A percentile compares a stretch with the other conserved stretches of the same genome.
These are phyloP conservation scores for Mesorhabditis spiculigera DNA, from an alignment of 2,888 invertebrate species.

Conservation along the genomic window DNA sequence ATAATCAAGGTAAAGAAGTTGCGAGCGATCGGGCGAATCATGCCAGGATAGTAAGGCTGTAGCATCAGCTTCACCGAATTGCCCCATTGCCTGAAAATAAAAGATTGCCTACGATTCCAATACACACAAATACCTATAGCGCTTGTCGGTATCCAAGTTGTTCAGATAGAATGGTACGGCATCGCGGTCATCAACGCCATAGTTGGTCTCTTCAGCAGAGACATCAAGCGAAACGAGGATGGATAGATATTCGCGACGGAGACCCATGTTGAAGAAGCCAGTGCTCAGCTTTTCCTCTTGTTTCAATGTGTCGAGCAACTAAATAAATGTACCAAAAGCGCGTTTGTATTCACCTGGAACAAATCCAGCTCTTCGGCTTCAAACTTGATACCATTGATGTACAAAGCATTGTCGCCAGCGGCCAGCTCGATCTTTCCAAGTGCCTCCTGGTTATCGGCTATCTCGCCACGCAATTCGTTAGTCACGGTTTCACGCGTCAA, in stretches of 20 bases:
- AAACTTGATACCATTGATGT: constrained; percentile 80
- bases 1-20: constrained; percentile 71
- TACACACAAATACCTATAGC: constrained; percentile 65
- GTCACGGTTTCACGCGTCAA: constrained; percentile 73
- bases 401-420: constrained; percentile 50
- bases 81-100: constrained; percentile 73
- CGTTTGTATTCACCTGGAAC: constrained; percentile 65
- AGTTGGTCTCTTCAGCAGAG: constrained; percentile 64
- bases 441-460: constrained; percentile 74
- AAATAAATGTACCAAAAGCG: not conserved
- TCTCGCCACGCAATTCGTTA: constrained; percentile 72
- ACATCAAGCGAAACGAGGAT: constrained; percentile 62
- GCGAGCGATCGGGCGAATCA: constrained; percentile 72
- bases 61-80: constrained; percentile 81
- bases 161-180: constrained; percentile 86
- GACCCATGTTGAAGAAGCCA: constrained; percentile 61
- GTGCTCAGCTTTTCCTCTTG: constrained; percentile 75
- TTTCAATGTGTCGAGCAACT: constrained; percentile 75
- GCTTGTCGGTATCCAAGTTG: constrained; percentile 84
- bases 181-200: constrained; percentile 90
- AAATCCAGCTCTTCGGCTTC: constrained; percentile 88
- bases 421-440: constrained; percentile 30
- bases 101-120: constrained; percentile 16
- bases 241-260: constrained; percentile 60
- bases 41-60: constrained; percentile 94